phyloP scores from a whole-genome alignment of 2,113 vertebrate species.

The Urocolius indicus region DNA sequence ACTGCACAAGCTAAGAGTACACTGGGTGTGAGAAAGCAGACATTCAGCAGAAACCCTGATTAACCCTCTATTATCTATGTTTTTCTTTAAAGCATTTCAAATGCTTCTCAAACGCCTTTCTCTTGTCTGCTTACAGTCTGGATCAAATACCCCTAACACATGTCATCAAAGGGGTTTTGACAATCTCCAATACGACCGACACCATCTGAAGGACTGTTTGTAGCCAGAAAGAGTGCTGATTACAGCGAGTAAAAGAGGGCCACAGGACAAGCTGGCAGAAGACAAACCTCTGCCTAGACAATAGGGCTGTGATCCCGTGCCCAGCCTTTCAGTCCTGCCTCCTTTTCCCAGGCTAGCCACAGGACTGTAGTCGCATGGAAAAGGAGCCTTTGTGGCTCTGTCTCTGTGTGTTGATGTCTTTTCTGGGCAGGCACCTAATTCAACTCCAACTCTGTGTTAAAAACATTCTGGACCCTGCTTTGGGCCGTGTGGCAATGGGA shows the following conservation, averaged over 20 bases:
- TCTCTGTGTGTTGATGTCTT: not conserved
- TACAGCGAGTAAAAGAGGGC: not conserved
- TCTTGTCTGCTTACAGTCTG: not conserved
- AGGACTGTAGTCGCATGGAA: not conserved
- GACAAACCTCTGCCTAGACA: not conserved
- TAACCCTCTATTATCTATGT: not conserved
- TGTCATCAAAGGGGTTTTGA: not conserved
- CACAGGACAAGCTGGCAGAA: not conserved
- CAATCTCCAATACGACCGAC: not conserved
- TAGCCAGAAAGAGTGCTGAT: not conserved
- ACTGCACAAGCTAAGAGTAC: not conserved
- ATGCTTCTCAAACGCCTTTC: not conserved
- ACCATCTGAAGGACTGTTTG: not conserved
- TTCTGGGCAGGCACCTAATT: not conserved
- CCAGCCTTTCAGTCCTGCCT: slow-evolving; percentile 13
- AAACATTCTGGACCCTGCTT: not conserved
- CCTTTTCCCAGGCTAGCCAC: not conserved
- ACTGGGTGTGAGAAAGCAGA: not conserved
- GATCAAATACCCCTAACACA: not conserved
- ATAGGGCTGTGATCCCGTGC: slow-evolving; percentile 5
- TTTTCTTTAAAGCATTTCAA: not conserved
- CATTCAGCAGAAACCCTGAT: not conserved
- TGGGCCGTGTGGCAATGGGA: not conserved
- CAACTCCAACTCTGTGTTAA: not conserved
- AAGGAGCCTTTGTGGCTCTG: not conserved